Percentiles rank a stretch among this genome's conserved stretches.
These are phyloP conservation scores for Cyclura pinguis DNA, from an alignment of 2,797 vertebrate genomes.

Conservation along the genomic window DNA sequence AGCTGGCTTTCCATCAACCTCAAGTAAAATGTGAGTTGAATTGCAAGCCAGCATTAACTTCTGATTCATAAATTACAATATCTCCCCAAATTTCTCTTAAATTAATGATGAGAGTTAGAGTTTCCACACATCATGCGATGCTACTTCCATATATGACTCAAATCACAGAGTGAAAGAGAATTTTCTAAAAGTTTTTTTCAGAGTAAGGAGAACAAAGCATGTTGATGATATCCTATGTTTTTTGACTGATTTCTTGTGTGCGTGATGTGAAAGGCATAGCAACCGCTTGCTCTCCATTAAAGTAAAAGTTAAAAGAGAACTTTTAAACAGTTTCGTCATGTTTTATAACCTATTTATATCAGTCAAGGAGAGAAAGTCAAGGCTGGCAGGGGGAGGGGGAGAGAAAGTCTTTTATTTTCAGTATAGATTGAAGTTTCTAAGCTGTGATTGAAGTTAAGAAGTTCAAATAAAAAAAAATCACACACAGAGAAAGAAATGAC, in stretches of 20 bases:
- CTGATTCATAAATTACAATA: not conserved
- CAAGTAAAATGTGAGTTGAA: not conserved
- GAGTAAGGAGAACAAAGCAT: conserved; percentile 54
- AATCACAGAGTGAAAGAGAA: conserved; percentile 47
- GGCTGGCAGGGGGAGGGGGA: not conserved
- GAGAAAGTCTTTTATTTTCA: conserved; percentile 35
- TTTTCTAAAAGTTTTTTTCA: conserved; percentile 45
- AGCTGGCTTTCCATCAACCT: not conserved
- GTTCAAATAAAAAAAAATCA: conserved; percentile 20
- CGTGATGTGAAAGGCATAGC: conserved; percentile 35
- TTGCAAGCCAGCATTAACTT: not conserved
- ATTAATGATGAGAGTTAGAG: not conserved
- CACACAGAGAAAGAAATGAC: not conserved
- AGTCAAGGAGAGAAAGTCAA: conserved; percentile 19
- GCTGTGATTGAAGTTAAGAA: conserved; percentile 41
- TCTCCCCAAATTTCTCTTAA: not conserved
- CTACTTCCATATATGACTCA: conserved; percentile 62
- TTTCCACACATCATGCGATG: conserved; percentile 6
- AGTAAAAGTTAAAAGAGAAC: conserved; percentile 33
- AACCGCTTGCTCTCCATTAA: conserved; percentile 28
- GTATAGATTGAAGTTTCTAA: conserved; percentile 18
- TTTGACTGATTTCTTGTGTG: conserved; percentile 16
- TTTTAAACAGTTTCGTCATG: conserved; percentile 36
- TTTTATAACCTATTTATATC: conserved; percentile 29
- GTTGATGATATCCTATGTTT: not conserved